Conservation (phyloP, 2,797 vertebrate species). For the Argyrosomus regius region DNA sequence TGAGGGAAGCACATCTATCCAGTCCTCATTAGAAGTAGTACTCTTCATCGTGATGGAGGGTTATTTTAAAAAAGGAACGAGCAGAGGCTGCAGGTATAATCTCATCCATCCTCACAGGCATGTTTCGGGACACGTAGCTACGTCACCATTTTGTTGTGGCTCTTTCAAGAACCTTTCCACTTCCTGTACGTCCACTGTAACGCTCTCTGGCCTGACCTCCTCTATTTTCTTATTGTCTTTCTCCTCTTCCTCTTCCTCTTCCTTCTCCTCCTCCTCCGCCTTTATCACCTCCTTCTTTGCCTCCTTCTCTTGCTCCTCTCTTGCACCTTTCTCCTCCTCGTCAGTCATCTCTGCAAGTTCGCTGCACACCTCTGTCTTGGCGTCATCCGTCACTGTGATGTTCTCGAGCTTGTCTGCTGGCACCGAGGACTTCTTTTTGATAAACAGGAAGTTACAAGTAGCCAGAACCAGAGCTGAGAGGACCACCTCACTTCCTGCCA, state of each 20-base stretch:
- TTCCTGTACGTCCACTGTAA: slow-evolving; percentile 63
- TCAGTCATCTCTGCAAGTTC: slow-evolving; percentile 75
- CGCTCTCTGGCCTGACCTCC: slow-evolving; percentile 35
- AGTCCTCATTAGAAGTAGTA: slow-evolving; percentile 6
- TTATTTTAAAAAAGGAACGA: slow-evolving; percentile 4
- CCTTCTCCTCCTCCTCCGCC: slow-evolving; percentile 51
- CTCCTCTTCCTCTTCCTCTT: slow-evolving; percentile 16
- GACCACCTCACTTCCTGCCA: slow-evolving; percentile 92
- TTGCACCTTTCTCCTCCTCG: slow-evolving; percentile 52
- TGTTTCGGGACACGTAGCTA: slow-evolving; percentile 62
- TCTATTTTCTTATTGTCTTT: slow-evolving; percentile 12
- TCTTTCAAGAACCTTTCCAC: slow-evolving; percentile 72
- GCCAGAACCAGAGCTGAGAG: slow-evolving; percentile 88
- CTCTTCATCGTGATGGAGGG: slow-evolving; percentile 9
- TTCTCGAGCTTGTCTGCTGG: slow-evolving; percentile 74
- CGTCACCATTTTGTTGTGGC: slow-evolving; percentile 42
- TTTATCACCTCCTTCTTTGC: not conserved
- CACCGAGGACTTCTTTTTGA: slow-evolving; percentile 79
- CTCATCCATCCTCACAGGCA: slow-evolving; percentile 49
- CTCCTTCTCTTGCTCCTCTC: slow-evolving; percentile 59
- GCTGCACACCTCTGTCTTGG: slow-evolving; percentile 76
- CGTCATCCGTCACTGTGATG: slow-evolving; percentile 40
- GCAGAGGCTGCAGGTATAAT: not conserved
- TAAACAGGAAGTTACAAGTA: slow-evolving; percentile 90
- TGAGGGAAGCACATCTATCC: slow-evolving; percentile 23